phyloP scores from a whole-genome alignment of 2,113 vertebrate genomes.

The Gallinago paraguaiae region DNA sequence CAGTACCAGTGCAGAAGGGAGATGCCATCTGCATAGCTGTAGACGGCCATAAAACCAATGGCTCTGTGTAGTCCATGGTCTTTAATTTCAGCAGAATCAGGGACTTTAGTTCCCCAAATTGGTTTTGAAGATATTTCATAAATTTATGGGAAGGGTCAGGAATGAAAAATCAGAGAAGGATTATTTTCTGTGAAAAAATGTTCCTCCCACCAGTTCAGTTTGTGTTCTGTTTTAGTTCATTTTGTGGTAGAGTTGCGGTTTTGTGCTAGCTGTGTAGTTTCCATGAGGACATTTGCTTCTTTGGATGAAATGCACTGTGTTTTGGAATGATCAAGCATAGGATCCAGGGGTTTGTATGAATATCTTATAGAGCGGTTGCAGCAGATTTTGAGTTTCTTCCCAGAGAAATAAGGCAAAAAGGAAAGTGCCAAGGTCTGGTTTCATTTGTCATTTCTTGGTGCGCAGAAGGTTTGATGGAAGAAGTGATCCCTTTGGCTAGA shows the following conservation, averaged over 20 bases:
- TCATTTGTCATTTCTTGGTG: conserved; percentile 14
- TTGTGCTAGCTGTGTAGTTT: conserved; percentile 10
- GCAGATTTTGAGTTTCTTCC: conserved; percentile 24
- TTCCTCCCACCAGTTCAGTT: neutral
- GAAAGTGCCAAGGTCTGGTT: conserved; percentile 22
- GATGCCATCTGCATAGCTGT: neutral
- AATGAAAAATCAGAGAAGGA: neutral
- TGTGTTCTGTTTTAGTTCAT: neutral
- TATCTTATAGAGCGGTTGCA: neutral
- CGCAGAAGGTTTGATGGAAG: conserved; percentile 2
- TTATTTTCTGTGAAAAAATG: neutral
- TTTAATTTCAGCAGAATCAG: neutral
- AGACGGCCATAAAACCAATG: neutral
- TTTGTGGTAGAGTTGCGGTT: conserved; percentile 20
- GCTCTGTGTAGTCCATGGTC: neutral
- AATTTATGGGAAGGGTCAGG: neutral
- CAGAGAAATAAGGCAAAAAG: conserved; percentile 21
- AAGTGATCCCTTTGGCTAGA: neutral
- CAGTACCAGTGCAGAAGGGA: neutral
- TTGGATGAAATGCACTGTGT: neutral
- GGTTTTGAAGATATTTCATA: neutral
- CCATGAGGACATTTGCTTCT: neutral
- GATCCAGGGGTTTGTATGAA: neutral
- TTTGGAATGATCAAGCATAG: neutral
- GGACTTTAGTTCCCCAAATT: neutral